Evolutionary conservation across 1,140 invertebrate genomes (phyloP).

Genomic region (Formica selysi): DNA sequence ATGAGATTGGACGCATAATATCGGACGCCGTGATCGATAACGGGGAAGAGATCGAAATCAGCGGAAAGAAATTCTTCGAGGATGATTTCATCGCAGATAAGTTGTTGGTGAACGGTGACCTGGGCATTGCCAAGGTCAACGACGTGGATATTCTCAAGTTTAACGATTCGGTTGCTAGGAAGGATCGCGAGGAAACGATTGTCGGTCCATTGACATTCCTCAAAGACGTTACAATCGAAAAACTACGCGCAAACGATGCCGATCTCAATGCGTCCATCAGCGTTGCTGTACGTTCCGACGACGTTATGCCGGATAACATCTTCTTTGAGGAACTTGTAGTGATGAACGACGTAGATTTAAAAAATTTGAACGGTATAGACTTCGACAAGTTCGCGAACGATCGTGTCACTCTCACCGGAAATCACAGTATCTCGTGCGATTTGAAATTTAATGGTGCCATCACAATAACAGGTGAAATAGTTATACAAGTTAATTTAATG

Average conservation of each 20-base stretch:
- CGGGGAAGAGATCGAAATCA: constrained; percentile 59
- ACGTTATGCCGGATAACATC: constrained; percentile 70
- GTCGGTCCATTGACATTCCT: constrained; percentile 67
- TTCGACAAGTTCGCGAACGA: constrained; percentile 75
- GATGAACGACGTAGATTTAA: constrained; percentile 60
- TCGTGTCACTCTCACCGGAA: constrained; percentile 72
- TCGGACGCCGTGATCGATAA: constrained; percentile 71
- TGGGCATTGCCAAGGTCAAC: constrained; percentile 72
- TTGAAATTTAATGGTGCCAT: constrained; percentile 75
- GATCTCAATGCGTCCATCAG: constrained; percentile 67
- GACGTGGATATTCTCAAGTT: constrained; percentile 71
- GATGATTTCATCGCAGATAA: constrained; percentile 55
- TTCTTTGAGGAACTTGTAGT: constrained; percentile 75
- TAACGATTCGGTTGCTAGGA: constrained; percentile 71
- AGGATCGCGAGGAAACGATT: constrained; percentile 69
- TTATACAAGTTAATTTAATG: background rate
- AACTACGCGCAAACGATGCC: constrained; percentile 63
- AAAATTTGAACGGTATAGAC: constrained; percentile 73
- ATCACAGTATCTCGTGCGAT: constrained; percentile 73
- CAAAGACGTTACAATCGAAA: constrained; percentile 62
- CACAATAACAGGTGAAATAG: constrained; percentile 67
- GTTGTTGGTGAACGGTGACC: constrained; percentile 54
- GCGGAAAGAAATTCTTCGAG: constrained; percentile 73
- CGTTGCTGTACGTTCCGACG: constrained; percentile 29
- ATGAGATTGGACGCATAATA: constrained; percentile 70